phyloP scores from a whole-genome alignment of 2,113 vertebrate species.

The Bos javanicus region DNA sequence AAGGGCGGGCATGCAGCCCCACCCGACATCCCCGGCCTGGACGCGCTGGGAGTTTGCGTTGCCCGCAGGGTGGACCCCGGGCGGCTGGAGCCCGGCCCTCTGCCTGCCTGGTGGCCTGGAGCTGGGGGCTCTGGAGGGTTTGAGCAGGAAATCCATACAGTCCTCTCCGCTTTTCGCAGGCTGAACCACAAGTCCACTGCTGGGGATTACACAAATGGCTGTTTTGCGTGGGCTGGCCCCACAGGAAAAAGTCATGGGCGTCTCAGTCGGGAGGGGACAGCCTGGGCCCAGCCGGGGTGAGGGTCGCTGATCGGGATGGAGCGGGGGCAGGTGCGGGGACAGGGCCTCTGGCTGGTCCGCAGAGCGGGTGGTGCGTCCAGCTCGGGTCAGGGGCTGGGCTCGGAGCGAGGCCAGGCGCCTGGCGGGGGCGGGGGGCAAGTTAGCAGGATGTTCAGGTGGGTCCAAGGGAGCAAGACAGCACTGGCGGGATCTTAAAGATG shows the following conservation, averaged over 20 bases:
- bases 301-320: neutral
- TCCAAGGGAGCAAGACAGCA: neutral
- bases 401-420: neutral
- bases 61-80: fast-evolving
- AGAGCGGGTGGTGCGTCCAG: fast-evolving
- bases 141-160: neutral
- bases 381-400: neutral
- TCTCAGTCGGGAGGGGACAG: neutral
- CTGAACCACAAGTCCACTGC: fast-evolving
- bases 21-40: fast-evolving
- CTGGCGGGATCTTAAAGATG: neutral
- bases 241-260: neutral
- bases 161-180: fast-evolving
- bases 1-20: fast-evolving
- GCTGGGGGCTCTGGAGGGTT: fast-evolving
- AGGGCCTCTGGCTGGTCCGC: fast-evolving
- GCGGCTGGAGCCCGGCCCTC: fast-evolving
- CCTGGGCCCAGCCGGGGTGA: fast-evolving
- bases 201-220: fast-evolving
- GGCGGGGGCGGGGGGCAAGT: neutral
- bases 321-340: fast-evolving
- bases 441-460: neutral
- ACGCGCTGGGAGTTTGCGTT: fast-evolving
- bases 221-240: fast-evolving
- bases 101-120: too few species aligned